phyloP scores from a whole-genome alignment of 2,113 vertebrate genomes.

The Thunnus thynnus region DNA sequence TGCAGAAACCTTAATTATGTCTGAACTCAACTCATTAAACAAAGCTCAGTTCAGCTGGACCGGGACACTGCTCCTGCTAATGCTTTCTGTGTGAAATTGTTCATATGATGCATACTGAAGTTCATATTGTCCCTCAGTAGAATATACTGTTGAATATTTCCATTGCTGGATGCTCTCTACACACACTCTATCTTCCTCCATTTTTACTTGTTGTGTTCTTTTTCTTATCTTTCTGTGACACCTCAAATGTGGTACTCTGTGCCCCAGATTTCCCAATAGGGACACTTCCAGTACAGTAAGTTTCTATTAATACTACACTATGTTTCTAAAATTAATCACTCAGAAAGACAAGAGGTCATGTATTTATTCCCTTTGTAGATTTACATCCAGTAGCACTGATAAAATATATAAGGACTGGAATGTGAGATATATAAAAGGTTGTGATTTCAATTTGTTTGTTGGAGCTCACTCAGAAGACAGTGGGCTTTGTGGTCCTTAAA shows the following conservation, averaged over 20 bases:
- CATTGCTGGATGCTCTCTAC: not conserved
- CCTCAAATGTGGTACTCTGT: slow-evolving; percentile 17
- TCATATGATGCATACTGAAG: not conserved
- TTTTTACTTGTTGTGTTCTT: slow-evolving; percentile 11
- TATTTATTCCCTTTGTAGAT: slow-evolving; percentile 12
- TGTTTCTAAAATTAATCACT: slow-evolving; percentile 48
- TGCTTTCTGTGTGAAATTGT: no score
- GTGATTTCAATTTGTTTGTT: not conserved
- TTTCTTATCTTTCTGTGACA: slow-evolving; percentile 20
- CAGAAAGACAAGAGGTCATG: not conserved
- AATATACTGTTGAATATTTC: not conserved
- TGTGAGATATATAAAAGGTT: not conserved
- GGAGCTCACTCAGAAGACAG: not conserved
- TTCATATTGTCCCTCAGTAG: not conserved
- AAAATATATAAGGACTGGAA: not conserved
- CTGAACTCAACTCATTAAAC: no score
- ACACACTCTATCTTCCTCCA: slow-evolving; percentile 4
- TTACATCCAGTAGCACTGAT: not conserved
- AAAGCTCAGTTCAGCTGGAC: not conserved
- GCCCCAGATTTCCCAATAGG: slow-evolving; percentile 47
- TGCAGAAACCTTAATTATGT: not conserved
- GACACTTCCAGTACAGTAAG: slow-evolving; percentile 22
- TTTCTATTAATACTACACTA: slow-evolving; percentile 52
- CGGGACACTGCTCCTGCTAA: not conserved
- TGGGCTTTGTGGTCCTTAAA: not conserved